phyloP scores from a whole-genome alignment of 2,113 vertebrate genomes.

The Microcebus ravelobensis region DNA sequence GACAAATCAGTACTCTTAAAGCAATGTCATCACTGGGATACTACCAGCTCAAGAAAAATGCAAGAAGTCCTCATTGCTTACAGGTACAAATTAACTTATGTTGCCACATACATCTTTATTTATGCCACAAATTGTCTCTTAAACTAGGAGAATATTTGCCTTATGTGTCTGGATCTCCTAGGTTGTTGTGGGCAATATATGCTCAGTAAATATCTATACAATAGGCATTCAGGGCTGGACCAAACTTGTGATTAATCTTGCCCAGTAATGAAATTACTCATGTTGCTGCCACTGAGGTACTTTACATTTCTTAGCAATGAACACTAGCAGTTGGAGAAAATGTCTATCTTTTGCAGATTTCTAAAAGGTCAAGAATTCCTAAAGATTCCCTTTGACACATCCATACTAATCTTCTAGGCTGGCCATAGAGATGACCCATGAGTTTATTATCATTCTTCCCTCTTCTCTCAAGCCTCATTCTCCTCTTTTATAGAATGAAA shows the following conservation, averaged over 20 bases:
- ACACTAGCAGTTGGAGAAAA: constrained; percentile 23
- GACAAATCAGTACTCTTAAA: not conserved
- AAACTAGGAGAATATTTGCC: not conserved
- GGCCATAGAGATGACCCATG: not conserved
- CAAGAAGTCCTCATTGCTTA: not conserved
- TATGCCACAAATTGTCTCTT: not conserved
- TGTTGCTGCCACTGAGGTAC: not conserved
- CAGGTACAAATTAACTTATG: not conserved
- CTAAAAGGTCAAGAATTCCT: constrained; percentile 36
- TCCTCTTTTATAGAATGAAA: constrained; percentile 39
- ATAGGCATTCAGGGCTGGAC: not conserved
- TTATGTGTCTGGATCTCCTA: not conserved
- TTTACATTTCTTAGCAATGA: constrained; percentile 45
- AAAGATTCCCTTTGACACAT: constrained; percentile 19
- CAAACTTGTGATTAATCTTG: not conserved
- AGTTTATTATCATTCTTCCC: constrained; percentile 8
- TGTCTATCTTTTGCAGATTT: not conserved
- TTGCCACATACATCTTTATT: constrained; percentile 24
- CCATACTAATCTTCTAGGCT: not conserved
- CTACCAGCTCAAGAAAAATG: constrained; percentile 28
- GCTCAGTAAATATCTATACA: constrained; percentile 8
- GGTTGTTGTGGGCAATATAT: not conserved
- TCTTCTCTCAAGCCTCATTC: not conserved
- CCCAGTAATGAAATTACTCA: not conserved
- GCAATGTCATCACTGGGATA: not conserved